phyloP scores from a whole-genome alignment of 37 sponge, comb jelly and placozoan genomes.

The Agelas oroides region DNA sequence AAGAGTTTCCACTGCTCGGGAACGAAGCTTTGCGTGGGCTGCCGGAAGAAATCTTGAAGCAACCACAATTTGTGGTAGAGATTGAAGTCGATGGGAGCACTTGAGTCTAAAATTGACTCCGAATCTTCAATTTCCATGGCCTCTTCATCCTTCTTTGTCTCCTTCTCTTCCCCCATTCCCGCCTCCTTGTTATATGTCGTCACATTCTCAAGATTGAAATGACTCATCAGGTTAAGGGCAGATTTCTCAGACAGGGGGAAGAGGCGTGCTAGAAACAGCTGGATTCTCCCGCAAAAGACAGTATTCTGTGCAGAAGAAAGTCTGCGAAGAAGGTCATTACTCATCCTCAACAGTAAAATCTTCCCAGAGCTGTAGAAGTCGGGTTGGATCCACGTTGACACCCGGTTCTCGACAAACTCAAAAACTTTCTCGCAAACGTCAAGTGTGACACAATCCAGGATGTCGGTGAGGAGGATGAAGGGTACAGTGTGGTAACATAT shows the following conservation, averaged over 20 bases:
- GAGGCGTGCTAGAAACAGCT: conserved; percentile 93
- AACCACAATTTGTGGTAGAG: conserved; percentile 95
- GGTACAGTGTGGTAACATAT: conserved; percentile 79
- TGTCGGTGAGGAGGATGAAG: conserved; percentile 90
- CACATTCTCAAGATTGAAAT: conserved; percentile 97
- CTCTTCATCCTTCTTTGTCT: conserved; percentile 7
- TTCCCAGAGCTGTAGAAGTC: conserved; percentile 85
- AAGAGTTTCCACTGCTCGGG: conserved; percentile 81
- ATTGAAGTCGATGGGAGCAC: conserved; percentile 73
- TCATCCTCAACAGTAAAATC: conserved; percentile 87
- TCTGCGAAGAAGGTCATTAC: conserved; percentile 94
- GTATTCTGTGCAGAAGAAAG: conserved; percentile 92
- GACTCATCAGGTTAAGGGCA: conserved; percentile 96
- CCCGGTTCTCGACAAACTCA: conserved; percentile 72
- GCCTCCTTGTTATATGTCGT: conserved; percentile 82
- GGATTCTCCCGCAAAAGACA: conserved; percentile 98
- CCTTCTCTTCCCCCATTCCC: conserved; percentile 19
- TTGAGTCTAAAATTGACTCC: not conserved
- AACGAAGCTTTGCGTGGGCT: conserved; percentile 83
- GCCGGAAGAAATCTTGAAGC: conserved; percentile 93
- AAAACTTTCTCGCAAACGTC: conserved; percentile 85
- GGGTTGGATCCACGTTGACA: conserved; percentile 73
- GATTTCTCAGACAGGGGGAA: conserved; percentile 97
- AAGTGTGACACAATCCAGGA: conserved; percentile 86
- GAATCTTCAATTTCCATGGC: conserved; percentile 32